Base-by-base conservation (phyloP, 2,113 vertebrate species). In the Crotalus helleri region DNA sequence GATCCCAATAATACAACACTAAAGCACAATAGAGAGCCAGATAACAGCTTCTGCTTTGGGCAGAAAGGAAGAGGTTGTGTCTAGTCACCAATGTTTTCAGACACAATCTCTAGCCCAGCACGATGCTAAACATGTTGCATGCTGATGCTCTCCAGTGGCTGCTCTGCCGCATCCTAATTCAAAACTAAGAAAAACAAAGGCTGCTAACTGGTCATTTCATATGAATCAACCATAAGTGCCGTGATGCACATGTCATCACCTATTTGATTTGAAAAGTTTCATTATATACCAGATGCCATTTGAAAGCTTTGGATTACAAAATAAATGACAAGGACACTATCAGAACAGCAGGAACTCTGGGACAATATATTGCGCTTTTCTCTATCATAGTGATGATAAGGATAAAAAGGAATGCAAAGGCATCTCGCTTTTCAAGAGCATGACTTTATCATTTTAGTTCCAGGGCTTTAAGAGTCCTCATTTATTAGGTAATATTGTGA, bases 361-460 rank as follows among this genome's bases (percentile, higher is more conserved):
- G 94, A 92, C 95, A 96, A 94, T 95, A 96, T 96, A 96, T 94
- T 97, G 95, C 92, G 69, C 92, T 91, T 94, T 46, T 95, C 95
- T 92, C 93, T 97, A 87, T 29, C 95, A 94, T 2, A 2, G 85
- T 29, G 95, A 93, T 94, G 95, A 95, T 95, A 94, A 94, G 92
- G 92, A 95, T 94, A 87, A 93, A 93, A 92, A 95, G 92, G 94
- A 95, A 94, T 10, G 39, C 90, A 94, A 90, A 88, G 92, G 93
- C 92, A 91, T 49, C 59, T 96, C 93, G 91, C 51, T 92, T 93
- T 95, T 92, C 92, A 94, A 95, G 57, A 92, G 95, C 95, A 81
- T 85, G 13, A 23, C 19, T 85, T 74, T 33, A 33, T 46, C n/a
- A 15, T 57, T 91, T 95, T 96, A 96, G 95, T 93, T 93, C 87